Evolutionary conservation across 2,113 vertebrate genomes (phyloP).

Genomic region (Speoplatyrhinus poulsoni): DNA sequence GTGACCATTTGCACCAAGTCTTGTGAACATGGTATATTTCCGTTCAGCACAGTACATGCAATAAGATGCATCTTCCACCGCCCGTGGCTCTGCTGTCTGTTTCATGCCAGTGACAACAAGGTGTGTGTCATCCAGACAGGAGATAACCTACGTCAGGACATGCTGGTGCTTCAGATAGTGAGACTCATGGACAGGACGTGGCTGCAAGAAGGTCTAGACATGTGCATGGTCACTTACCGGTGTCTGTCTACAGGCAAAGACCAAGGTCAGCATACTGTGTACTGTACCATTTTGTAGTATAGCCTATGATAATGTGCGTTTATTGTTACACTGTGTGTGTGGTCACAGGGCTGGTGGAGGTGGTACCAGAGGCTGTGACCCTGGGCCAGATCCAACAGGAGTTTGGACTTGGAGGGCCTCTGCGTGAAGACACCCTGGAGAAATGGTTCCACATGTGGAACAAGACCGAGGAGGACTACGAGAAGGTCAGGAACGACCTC

Average conservation of each 20-base stretch:
- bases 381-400: constrained; percentile 92
- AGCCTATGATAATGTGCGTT: not conserved
- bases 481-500: constrained; percentile 77
- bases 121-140: constrained; percentile 78
- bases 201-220: constrained; percentile 90
- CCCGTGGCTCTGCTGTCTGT: not conserved
- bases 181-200: constrained; percentile 91
- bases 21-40: too few relatives aligned
- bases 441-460: constrained; percentile 95
- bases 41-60: too few relatives aligned
- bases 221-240: constrained; percentile 93
- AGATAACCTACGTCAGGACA: constrained; percentile 94
- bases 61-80: too few relatives aligned
- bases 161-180: constrained; percentile 94
- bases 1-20: too few relatives aligned
- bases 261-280: constrained; percentile 74
- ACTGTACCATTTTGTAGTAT: not conserved
- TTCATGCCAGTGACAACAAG: not conserved
- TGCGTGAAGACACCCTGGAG: constrained; percentile 89
- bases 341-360: constrained; percentile 89
- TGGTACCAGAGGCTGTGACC: constrained; percentile 92
- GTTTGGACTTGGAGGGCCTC: constrained; percentile 86
- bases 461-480: constrained; percentile 86
- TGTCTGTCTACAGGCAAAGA: constrained; percentile 87
- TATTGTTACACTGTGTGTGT: not conserved